These are phyloP conservation scores for Podarcis lilfordi DNA, from an alignment of 2,797 vertebrate species.

Conservation along the genomic window DNA sequence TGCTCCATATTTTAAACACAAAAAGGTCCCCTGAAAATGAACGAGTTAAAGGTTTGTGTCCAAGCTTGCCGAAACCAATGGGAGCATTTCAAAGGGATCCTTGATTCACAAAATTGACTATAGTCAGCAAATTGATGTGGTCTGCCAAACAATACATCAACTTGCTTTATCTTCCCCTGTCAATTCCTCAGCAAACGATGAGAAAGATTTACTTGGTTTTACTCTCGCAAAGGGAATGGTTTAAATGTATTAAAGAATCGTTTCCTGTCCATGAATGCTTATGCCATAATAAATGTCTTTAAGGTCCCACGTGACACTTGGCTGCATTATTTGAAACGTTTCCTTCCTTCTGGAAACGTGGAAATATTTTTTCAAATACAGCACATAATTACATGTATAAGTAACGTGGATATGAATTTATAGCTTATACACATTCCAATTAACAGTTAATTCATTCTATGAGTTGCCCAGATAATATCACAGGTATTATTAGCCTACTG, in stretches of 20 bases:
- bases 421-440: not conserved
- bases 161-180: not conserved
- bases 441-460: not conserved
- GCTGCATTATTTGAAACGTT: not conserved
- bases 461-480: not conserved
- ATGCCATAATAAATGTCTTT: slow-evolving; percentile 46
- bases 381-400: not conserved
- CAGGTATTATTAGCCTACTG: too few species aligned
- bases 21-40: slow-evolving; percentile 48
- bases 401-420: not conserved
- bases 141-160: not conserved
- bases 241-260: slow-evolving; percentile 38
- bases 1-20: slow-evolving; percentile 71
- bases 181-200: not conserved
- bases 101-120: slow-evolving; percentile 14
- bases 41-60: slow-evolving; percentile 8
- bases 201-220: not conserved
- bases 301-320: slow-evolving; percentile 18
- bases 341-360: not conserved
- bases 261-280: slow-evolving; percentile 41
- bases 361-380: not conserved
- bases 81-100: not conserved
- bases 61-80: not conserved
- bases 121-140: slow-evolving; percentile 1
- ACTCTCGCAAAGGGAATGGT: slow-evolving; percentile 54